Percentiles rank a stretch among this genome's conserved stretches.
Evolutionary conservation across 2,888 invertebrate species (phyloP).

Genomic region (Beris chalybata): DNA sequence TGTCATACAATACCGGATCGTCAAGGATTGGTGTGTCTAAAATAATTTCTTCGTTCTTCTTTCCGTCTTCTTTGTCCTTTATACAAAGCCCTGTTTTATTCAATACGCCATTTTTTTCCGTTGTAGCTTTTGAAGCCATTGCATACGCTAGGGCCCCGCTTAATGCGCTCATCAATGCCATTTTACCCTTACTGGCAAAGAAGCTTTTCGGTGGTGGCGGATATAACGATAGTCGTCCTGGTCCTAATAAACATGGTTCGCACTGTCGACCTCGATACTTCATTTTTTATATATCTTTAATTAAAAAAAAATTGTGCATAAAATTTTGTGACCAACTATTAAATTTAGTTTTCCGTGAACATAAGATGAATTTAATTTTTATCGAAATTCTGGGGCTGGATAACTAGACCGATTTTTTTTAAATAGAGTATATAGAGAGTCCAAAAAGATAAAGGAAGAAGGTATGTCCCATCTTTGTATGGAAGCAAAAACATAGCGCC

Average conservation of each 20-base stretch:
- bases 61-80: neutral
- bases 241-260: conserved; percentile 11
- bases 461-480: too few species aligned
- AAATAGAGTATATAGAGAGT: too few species aligned
- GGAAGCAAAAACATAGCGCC: too few species aligned
- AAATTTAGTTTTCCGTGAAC: too few species aligned
- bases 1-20: neutral
- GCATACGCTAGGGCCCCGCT: conserved; percentile 19
- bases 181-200: conserved; percentile 9
- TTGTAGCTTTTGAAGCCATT: conserved; percentile 7
- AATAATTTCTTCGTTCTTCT: neutral
- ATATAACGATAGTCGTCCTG: conserved; percentile 12
- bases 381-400: too few species aligned
- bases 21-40: neutral
- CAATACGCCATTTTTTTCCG: too few species aligned
- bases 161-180: conserved; percentile 14
- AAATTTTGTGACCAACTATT: too few species aligned
- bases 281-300: neutral
- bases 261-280: conserved; percentile 10
- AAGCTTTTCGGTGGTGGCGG: neutral
- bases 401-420: too few species aligned
- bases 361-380: too few species aligned
- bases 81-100: too few species aligned
- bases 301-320: neutral
- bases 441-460: too few species aligned